These are phyloP conservation scores for Trachemys scripta DNA, from an alignment of 2,113 vertebrate species.

Conservation along the genomic window DNA sequence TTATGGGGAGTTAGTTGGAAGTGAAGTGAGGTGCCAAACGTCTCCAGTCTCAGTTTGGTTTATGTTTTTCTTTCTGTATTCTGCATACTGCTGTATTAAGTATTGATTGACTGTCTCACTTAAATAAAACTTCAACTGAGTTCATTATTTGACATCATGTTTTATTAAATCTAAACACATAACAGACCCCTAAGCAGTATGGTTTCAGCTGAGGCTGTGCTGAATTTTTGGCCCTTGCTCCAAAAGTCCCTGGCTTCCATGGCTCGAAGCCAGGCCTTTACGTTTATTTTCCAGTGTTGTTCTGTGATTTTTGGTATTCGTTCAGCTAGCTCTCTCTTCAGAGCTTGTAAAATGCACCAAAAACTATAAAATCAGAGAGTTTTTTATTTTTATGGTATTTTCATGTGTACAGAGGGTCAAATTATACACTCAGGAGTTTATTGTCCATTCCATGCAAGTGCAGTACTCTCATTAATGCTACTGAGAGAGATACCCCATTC, in stretches of 20 bases:
- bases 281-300: slow-evolving; percentile 30
- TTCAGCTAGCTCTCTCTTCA: not conserved
- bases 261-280: slow-evolving; percentile 23
- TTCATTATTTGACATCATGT: not conserved
- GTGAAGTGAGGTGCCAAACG: not conserved
- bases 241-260: slow-evolving; percentile 30
- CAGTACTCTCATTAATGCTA: not conserved
- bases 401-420: not conserved
- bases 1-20: not conserved
- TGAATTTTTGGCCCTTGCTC: slow-evolving; percentile 27
- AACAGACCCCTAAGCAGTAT: not conserved
- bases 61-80: not conserved
- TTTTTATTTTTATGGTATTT: not conserved
- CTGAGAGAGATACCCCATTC: not conserved
- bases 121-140: not conserved
- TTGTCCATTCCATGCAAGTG: not conserved
- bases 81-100: not conserved
- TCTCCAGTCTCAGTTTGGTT: not conserved
- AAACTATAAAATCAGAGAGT: not conserved
- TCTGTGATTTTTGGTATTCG: slow-evolving; percentile 15
- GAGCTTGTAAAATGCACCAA: not conserved
- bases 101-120: not conserved
- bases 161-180: not conserved
- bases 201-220: slow-evolving; percentile 34
- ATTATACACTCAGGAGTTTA: not conserved